These are phyloP conservation scores for Conchocele bisecta DNA, from an alignment of 2,888 invertebrate genomes.

Conservation along the genomic window DNA sequence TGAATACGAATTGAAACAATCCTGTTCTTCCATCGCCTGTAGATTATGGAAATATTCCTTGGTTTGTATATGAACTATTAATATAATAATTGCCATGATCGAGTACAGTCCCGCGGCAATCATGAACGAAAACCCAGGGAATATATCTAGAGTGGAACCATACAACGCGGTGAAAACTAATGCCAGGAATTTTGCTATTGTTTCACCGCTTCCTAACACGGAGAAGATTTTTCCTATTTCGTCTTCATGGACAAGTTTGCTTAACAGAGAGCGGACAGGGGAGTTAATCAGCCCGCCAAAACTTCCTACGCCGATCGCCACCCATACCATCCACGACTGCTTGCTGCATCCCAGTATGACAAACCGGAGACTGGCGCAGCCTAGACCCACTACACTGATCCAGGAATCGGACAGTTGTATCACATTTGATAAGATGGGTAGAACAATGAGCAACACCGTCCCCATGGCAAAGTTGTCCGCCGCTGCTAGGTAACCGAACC, in stretches of 20 bases:
- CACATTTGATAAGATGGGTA: constrained; percentile 75
- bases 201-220: constrained; percentile 78
- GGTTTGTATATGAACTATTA: constrained; percentile 57
- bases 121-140: constrained; percentile 75
- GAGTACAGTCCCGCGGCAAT: constrained; percentile 71
- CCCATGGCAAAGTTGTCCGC: constrained; percentile 79
- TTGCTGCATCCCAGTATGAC: constrained; percentile 66
- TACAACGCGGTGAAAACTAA: constrained; percentile 77
- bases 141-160: constrained; percentile 73
- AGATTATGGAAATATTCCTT: too few species aligned
- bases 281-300: constrained; percentile 75
- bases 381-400: constrained; percentile 73
- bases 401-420: constrained; percentile 70
- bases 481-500: constrained; percentile 80
- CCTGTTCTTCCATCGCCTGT: too few species aligned
- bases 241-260: constrained; percentile 77
- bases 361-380: constrained; percentile 74
- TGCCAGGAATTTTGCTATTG: constrained; percentile 77
- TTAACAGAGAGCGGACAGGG: constrained; percentile 76
- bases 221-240: constrained; percentile 80
- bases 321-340: constrained; percentile 74
- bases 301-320: constrained; percentile 71
- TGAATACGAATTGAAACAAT: too few species aligned
- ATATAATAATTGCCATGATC: constrained; percentile 60
- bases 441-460: constrained; percentile 71